phyloP scores from a whole-genome alignment of 2,113 vertebrate genomes.

The Empidonax alnorum region DNA sequence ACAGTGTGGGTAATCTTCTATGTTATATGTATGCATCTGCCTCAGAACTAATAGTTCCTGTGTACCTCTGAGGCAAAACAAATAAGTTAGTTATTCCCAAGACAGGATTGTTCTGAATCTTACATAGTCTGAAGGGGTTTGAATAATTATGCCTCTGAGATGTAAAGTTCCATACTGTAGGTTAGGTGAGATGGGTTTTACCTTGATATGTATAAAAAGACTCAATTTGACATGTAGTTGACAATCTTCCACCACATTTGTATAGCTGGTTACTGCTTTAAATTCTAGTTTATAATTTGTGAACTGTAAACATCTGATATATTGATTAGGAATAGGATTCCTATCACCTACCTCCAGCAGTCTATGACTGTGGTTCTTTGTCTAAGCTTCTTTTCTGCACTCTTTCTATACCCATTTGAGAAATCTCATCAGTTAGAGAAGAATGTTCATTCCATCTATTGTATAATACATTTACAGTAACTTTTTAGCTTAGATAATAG shows the following conservation, averaged over 20 bases:
- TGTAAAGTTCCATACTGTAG: background rate
- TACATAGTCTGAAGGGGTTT: accelerated
- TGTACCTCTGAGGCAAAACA: background rate
- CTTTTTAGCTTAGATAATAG: background rate
- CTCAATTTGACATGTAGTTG: background rate
- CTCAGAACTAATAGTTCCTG: background rate
- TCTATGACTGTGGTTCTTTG: background rate
- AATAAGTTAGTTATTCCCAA: background rate
- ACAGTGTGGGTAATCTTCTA: background rate
- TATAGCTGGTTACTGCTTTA: background rate
- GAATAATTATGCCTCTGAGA: background rate
- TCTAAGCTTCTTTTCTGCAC: background rate
- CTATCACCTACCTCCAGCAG: background rate
- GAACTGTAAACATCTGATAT: background rate
- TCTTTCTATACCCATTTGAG: background rate
- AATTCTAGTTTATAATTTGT: background rate
- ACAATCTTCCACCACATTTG: background rate
- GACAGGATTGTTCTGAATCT: background rate
- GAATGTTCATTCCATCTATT: background rate
- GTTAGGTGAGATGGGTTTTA: background rate
- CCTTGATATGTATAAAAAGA: background rate
- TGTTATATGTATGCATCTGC: background rate
- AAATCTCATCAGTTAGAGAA: background rate
- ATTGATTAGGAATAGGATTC: background rate
- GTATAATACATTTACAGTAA: background rate